phyloP scores from a whole-genome alignment of 2,888 invertebrate species.

The Eremobia ochroleuca region DNA sequence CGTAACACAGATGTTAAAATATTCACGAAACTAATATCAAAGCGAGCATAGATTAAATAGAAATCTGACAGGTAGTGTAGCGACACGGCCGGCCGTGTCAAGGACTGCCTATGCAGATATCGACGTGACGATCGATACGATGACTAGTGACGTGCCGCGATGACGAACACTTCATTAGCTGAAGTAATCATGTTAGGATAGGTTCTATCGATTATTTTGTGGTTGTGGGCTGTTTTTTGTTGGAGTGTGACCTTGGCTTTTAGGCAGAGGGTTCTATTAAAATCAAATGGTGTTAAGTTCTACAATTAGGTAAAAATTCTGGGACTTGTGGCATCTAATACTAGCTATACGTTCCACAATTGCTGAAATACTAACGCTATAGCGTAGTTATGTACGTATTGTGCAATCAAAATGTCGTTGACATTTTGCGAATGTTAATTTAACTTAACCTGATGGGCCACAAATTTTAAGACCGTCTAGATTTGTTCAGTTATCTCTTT shows the following conservation, averaged over 20 bases:
- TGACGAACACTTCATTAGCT: constrained; percentile 67
- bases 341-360: neutral
- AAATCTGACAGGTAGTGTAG: constrained; percentile 67
- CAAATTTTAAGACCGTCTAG: neutral
- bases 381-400: neutral
- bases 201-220: constrained; percentile 35
- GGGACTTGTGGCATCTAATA: neutral
- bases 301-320: neutral
- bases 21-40: constrained; percentile 57
- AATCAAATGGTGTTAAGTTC: neutral
- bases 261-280: neutral
- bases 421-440: neutral
- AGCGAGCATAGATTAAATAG: constrained; percentile 67
- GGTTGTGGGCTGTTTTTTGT: constrained; percentile 8
- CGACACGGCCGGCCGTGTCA: constrained; percentile 76
- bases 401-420: neutral
- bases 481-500: neutral
- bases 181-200: constrained; percentile 40
- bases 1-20: constrained; percentile 61
- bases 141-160: constrained; percentile 72
- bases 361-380: neutral
- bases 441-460: no score
- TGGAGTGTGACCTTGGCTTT: neutral
- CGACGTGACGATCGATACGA: constrained; percentile 78
- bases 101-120: constrained; percentile 87